A percentile compares a stretch with the other conserved stretches of the same genome.
Evolutionary conservation across 2,797 vertebrate species (phyloP).

Genomic region (Cryptoblepharus egeriae): DNA sequence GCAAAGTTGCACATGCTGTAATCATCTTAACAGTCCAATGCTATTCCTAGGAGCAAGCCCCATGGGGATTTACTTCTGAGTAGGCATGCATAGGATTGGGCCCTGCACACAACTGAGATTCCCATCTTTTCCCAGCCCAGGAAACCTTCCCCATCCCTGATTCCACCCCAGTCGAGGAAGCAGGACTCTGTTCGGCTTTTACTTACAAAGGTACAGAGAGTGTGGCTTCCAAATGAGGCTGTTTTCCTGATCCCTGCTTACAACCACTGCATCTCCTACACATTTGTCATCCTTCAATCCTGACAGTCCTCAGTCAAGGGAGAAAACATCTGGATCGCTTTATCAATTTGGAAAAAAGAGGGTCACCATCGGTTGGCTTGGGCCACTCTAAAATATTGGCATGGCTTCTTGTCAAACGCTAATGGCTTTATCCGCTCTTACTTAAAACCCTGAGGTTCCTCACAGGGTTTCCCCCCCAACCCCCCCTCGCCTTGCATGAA

Average conservation of each 20-base stretch:
- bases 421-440: slow-evolving; percentile 36
- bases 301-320: slow-evolving; percentile 60
- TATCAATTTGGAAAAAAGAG: slow-evolving; percentile 34
- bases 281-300: slow-evolving; percentile 54
- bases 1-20: slow-evolving; percentile 60
- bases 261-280: slow-evolving; percentile 63
- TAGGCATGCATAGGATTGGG: no score
- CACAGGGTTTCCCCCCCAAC: slow-evolving; percentile 30
- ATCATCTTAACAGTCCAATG: no score
- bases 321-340: slow-evolving; percentile 54
- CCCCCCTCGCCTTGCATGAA: slow-evolving; percentile 19
- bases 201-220: slow-evolving; percentile 71
- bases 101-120: no score
- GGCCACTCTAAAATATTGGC: slow-evolving; percentile 52
- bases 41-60: no score
- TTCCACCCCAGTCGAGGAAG: slow-evolving; percentile 63
- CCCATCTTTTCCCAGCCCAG: no score
- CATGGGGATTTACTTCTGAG: no score
- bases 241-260: slow-evolving; percentile 59
- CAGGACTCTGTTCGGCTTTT: slow-evolving; percentile 57
- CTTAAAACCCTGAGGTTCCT: slow-evolving; percentile 45
- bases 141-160: slow-evolving; percentile 60
- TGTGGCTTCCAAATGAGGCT: slow-evolving; percentile 63
- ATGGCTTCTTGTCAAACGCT: slow-evolving; percentile 60
- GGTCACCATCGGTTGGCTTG: slow-evolving; percentile 45